Evolutionary conservation across 2,888 invertebrate species (phyloP).

Genomic region (Holacanthella duospinosa): DNA sequence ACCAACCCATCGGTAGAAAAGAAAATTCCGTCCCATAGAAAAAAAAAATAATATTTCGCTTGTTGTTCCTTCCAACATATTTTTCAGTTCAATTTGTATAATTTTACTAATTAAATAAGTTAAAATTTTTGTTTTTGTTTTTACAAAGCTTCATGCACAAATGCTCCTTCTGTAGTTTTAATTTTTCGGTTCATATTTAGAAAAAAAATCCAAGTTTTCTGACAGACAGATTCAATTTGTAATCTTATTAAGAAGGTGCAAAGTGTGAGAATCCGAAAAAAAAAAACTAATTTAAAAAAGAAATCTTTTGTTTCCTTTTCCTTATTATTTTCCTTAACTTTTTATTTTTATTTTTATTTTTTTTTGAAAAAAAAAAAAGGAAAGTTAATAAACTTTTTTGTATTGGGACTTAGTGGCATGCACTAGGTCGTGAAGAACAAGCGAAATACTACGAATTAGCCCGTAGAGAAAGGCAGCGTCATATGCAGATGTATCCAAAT

Average conservation of each 20-base stretch:
- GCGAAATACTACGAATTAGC: slow-evolving; percentile 99
- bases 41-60: slow-evolving; percentile 7
- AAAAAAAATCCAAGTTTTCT: no score
- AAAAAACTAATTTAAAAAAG: slow-evolving; percentile 4
- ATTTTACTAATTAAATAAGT: not conserved
- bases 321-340: not conserved
- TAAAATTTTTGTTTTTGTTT: slow-evolving; percentile 4
- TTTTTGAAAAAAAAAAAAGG: slow-evolving; percentile 38
- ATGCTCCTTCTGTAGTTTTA: slow-evolving; percentile 37
- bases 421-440: slow-evolving; percentile 97
- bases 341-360: slow-evolving; percentile 35
- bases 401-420: slow-evolving; percentile 79
- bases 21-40: slow-evolving; percentile 19
- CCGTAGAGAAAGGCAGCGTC: slow-evolving; percentile 93
- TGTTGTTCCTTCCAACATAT: slow-evolving; percentile 7
- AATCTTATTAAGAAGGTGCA: slow-evolving; percentile 8
- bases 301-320: not conserved
- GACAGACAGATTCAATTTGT: no score
- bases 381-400: slow-evolving; percentile 24
- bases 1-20: slow-evolving; percentile 37
- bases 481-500: slow-evolving; percentile 97
- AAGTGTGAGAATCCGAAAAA: slow-evolving; percentile 13
- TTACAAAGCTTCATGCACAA: slow-evolving; percentile 31
- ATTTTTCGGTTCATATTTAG: slow-evolving; percentile 8
- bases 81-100: not conserved